phyloP scores from a whole-genome alignment of 2,113 vertebrate genomes.

The Rhinolophus sinicus region DNA sequence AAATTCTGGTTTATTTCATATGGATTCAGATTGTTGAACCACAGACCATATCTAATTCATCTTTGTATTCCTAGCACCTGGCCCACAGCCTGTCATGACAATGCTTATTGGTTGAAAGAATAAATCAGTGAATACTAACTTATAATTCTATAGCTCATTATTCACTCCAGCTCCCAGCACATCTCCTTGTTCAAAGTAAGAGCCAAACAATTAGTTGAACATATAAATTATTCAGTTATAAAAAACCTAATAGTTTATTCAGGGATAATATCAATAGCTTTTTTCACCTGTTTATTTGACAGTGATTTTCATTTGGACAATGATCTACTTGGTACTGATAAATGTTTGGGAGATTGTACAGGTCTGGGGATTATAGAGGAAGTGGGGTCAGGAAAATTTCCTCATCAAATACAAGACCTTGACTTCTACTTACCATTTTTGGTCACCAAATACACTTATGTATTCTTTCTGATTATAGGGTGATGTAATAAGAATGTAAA shows the following conservation, averaged over 20 bases:
- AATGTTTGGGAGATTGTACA: not conserved
- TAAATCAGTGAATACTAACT: constrained; percentile 8
- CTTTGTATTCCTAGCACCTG: not conserved
- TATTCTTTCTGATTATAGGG: not conserved
- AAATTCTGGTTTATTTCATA: constrained; percentile 17
- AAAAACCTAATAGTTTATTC: constrained; percentile 39
- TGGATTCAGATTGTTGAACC: not conserved
- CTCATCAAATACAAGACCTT: not conserved
- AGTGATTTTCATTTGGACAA: not conserved
- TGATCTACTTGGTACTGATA: not conserved
- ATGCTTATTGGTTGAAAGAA: constrained; percentile 13
- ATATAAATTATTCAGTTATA: constrained; percentile 46
- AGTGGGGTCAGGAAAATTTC: constrained; percentile 1
- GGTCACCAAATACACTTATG: constrained; percentile 14
- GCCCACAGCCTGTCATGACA: not conserved
- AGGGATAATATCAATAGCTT: constrained; percentile 16
- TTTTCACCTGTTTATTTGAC: constrained; percentile 13
- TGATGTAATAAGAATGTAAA: not conserved
- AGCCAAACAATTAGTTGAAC: constrained; percentile 54
- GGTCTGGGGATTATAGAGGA: not conserved
- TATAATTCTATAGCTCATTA: not conserved
- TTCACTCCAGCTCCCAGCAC: not conserved
- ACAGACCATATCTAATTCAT: not conserved
- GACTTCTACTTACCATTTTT: not conserved
- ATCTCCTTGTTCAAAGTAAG: constrained; percentile 1